A percentile compares a stretch with the other conserved stretches of the same genome.
Conservation (phyloP, 2,888 invertebrate genomes). For the Microdon myrmicae region DNA sequence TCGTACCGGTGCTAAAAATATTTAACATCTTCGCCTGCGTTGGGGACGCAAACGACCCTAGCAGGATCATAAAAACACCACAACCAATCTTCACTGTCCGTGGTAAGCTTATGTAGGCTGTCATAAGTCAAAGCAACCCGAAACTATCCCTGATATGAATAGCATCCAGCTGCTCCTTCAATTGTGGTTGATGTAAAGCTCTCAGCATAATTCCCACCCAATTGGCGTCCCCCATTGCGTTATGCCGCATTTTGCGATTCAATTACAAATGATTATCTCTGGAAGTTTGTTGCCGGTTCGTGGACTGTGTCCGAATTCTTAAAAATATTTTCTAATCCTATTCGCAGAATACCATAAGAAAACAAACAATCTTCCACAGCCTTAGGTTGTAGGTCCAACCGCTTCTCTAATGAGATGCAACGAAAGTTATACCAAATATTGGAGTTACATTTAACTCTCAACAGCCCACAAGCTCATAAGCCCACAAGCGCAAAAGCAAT, state of each 20-base stretch:
- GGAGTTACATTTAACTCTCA: slow-evolving; percentile 25
- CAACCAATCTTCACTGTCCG: no score
- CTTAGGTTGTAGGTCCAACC: slow-evolving; percentile 29
- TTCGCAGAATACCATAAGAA: slow-evolving; percentile 24
- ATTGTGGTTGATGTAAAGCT: slow-evolving; percentile 48
- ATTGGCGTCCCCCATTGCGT: slow-evolving; percentile 31
- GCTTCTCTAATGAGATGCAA: slow-evolving; percentile 46
- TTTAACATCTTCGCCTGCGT: no score
- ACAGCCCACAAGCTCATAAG: no score
- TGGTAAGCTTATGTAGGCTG: no score
- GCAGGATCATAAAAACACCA: no score
- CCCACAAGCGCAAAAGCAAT: no score
- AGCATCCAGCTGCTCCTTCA: slow-evolving; percentile 49
- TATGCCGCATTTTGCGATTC: slow-evolving; percentile 31
- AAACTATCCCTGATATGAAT: slow-evolving; percentile 35
- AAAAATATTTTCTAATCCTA: slow-evolving; percentile 30
- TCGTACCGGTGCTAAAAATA: no score
- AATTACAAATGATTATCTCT: slow-evolving; percentile 25
- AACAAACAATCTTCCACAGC: slow-evolving; percentile 46
- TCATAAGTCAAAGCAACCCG: no score
- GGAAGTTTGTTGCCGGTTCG: background rate
- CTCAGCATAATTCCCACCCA: slow-evolving; percentile 49
- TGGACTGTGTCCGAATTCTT: slow-evolving; percentile 1
- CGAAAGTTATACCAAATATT: slow-evolving; percentile 41
- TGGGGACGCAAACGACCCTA: no score